A percentile compares a stretch with the other conserved stretches of the same genome.
Evolutionary conservation across 2,113 vertebrate genomes (phyloP).

Genomic region (Hippocampus barbouri): DNA sequence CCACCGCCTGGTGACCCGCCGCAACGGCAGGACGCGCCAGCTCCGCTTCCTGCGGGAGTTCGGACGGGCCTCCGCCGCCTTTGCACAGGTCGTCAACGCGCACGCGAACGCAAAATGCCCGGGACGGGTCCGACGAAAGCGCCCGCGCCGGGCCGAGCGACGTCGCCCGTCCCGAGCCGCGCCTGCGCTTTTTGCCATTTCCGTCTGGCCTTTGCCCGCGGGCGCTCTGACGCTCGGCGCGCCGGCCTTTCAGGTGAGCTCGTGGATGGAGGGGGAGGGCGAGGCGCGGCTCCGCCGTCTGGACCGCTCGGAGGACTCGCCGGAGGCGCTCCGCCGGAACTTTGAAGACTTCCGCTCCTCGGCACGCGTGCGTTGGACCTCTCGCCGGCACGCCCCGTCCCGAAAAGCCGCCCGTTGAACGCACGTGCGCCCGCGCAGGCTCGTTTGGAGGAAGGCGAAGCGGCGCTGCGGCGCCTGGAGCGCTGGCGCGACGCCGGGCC

Average conservation of each 20-base stretch:
- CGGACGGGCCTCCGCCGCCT: conserved; percentile 73
- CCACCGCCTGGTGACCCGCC: too few species aligned
- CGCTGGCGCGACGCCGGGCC: conserved; percentile 20
- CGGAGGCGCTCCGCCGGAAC: conserved; percentile 39
- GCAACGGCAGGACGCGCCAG: too few species aligned
- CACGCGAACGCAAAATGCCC: neutral
- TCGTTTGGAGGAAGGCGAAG: conserved; percentile 24
- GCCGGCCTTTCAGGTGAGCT: conserved; percentile 26
- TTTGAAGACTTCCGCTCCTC: conserved; percentile 41
- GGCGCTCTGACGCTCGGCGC: neutral
- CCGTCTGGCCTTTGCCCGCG: too few species aligned
- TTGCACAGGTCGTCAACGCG: conserved; percentile 73
- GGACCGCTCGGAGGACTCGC: conserved; percentile 33
- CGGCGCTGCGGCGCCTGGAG: conserved; percentile 32
- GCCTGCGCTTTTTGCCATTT: too few species aligned
- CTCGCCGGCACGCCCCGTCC: too few species aligned
- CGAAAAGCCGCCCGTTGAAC: too few species aligned
- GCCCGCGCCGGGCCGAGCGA: too few species aligned
- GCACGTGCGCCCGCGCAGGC: conserved; percentile 24
- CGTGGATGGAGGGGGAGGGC: conserved; percentile 46
- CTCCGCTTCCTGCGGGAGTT: too few species aligned
- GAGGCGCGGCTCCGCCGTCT: conserved; percentile 33
- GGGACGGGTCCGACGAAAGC: too few species aligned
- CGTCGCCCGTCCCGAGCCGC: too few species aligned
- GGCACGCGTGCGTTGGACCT: conserved; percentile 31